Evolutionary conservation across 1,140 invertebrate species (phyloP).

Genomic region (Aricia agestis): DNA sequence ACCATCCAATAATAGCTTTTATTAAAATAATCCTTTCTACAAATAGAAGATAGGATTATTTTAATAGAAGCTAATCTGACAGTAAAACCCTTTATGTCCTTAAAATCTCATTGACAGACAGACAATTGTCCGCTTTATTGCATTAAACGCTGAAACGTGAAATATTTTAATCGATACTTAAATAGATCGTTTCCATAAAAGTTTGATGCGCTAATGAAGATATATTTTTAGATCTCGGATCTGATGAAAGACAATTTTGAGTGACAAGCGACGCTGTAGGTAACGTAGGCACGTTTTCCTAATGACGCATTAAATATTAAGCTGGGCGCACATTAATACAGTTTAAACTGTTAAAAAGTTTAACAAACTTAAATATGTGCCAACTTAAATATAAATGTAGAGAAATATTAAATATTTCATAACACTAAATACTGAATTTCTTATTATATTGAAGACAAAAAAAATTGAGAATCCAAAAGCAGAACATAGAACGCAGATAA

Average conservation of each 20-base stretch:
- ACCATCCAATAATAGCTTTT: too few species aligned
- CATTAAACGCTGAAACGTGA: background rate
- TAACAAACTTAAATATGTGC: too few species aligned
- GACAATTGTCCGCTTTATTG: background rate
- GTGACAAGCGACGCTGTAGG: constrained; percentile 63
- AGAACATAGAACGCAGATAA: too few species aligned
- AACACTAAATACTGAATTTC: too few species aligned
- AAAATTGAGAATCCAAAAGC: too few species aligned
- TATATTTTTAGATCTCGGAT: constrained; percentile 52
- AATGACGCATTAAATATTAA: constrained; percentile 46
- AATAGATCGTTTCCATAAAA: constrained; percentile 20
- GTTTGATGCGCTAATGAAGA: constrained; percentile 50
- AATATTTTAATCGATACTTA: constrained; percentile 5
- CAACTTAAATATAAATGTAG: too few species aligned
- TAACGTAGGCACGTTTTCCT: constrained; percentile 46
- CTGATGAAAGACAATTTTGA: constrained; percentile 52
- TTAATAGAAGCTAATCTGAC: too few species aligned
- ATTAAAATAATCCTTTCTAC: too few species aligned
- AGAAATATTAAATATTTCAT: too few species aligned
- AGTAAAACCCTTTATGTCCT: background rate
- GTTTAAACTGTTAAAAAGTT: background rate
- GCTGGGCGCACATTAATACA: background rate
- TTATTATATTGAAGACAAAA: too few species aligned
- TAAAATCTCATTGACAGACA: background rate
- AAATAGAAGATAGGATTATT: too few species aligned